Evolutionary conservation across 2,888 invertebrate genomes (phyloP), one percentile per base, ranked within the genome.

Genomic region (Trachelus tabidus): DNA sequence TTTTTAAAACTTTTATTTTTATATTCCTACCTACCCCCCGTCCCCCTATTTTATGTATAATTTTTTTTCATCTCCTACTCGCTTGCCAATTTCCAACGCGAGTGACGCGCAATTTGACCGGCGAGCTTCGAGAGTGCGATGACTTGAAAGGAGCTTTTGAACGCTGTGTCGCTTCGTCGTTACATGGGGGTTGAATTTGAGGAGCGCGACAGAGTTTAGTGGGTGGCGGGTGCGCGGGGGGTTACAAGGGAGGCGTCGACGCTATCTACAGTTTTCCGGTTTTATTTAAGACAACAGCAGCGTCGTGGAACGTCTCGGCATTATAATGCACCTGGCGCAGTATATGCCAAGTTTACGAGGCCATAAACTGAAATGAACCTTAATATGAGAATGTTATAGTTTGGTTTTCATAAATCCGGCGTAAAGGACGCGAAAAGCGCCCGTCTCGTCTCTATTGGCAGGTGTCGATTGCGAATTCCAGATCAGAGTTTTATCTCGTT

Each of bases 331-430:
- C 81, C 85, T 85, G 85, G 81, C 79, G 81, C 83, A 82, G 82
- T 85, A 83, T 83, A 83, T 81, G 82, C 77, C 79, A 77, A 77
- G 75, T 89, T 89, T 89, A 89, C 86, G 89, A 88, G 83, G 81
- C 80, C 84, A 84, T 89, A 89, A 89, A 89, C 85, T 83, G 85
- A 86, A 87, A 87, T 85, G 86, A 85, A 86, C 86, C 86, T 86
- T 86, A 85, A 88, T 88, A 88, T 86, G 87, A 88, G 87, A 87
- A 88, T 85, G 85, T 88, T 89, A 87, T 85, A 88, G 86, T 87
- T 87, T 81, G 86, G 83, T 85, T 87, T 88, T 88, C 86, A 87
- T 89, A 87, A 88, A 89, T 88, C 88, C 87, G 79, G 81, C 77
- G 79, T 33, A 33, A 80, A 80, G 80, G 71, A 78, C 74, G 15